phyloP scores from a whole-genome alignment of 2,797 vertebrate species.

The Cryptoblepharus egeriae region DNA sequence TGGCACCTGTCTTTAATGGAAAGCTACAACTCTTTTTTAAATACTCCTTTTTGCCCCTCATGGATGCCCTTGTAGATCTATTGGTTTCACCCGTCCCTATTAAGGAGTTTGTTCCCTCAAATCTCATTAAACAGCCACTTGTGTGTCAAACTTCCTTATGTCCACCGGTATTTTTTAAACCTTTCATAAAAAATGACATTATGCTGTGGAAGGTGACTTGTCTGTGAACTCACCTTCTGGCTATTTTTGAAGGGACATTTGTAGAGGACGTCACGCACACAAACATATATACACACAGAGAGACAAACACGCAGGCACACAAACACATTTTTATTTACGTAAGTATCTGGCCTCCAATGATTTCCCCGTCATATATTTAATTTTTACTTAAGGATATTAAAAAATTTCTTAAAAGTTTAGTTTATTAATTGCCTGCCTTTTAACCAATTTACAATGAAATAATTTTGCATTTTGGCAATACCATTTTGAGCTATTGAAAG shows the following conservation, averaged over 20 bases:
- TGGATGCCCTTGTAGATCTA: conserved; percentile 35
- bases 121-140: conserved; percentile 54
- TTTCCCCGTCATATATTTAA: conserved; percentile 38
- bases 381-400: not conserved
- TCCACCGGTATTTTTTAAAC: conserved; percentile 52
- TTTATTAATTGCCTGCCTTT: conserved; percentile 12
- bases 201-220: conserved; percentile 39
- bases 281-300: no score
- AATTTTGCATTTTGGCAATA: not conserved
- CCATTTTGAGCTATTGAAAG: not conserved
- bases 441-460: conserved; percentile 22
- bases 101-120: conserved; percentile 50
- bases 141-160: conserved; percentile 49
- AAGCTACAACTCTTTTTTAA: conserved; percentile 22
- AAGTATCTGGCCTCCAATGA: not conserved
- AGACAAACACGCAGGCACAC: no score
- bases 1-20: conserved; percentile 44
- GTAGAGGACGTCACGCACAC: conserved; percentile 24
- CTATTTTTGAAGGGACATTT: conserved; percentile 48
- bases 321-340: no score
- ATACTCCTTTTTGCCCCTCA: conserved; percentile 25
- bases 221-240: conserved; percentile 4
- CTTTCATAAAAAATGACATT: conserved; percentile 52
- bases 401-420: not conserved
- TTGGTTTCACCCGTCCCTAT: conserved; percentile 39